A percentile compares a stretch with the other conserved stretches of the same genome.
These are phyloP conservation scores for Epinotia ramella DNA, from an alignment of 2,888 invertebrate species.

Conservation along the genomic window DNA sequence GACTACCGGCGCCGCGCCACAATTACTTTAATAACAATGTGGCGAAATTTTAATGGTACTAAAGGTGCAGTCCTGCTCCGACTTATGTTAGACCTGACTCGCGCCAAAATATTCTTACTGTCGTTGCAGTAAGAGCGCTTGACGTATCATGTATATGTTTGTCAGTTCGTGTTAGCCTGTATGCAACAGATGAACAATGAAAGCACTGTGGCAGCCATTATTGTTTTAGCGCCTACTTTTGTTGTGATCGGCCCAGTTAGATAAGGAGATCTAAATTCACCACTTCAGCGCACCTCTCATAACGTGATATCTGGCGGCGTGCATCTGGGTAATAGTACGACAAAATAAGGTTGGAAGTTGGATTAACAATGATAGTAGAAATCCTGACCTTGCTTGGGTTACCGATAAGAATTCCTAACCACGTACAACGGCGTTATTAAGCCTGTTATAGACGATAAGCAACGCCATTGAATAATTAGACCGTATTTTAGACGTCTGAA, in stretches of 20 bases:
- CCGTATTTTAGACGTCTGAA: background rate
- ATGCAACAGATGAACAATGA: constrained; percentile 54
- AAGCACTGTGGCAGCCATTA: constrained; percentile 56
- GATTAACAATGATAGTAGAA: constrained; percentile 33
- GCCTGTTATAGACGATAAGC: constrained; percentile 35
- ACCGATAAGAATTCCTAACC: constrained; percentile 15
- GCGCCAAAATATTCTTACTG: constrained; percentile 6
- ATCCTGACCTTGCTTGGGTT: constrained; percentile 26
- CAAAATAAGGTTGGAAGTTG: constrained; percentile 26
- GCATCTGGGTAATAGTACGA: constrained; percentile 39
- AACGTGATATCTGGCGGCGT: constrained; percentile 40
- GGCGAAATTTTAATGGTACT: constrained; percentile 32
- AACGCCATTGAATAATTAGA: background rate
- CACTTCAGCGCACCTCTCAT: constrained; percentile 39
- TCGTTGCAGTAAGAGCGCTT: background rate
- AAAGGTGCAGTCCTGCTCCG: background rate
- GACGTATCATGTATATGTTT: background rate
- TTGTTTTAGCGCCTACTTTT: constrained; percentile 58
- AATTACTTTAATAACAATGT: constrained; percentile 32
- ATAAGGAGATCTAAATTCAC: constrained; percentile 58
- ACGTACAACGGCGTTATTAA: constrained; percentile 19
- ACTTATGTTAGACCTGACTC: background rate
- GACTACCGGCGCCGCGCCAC: background rate
- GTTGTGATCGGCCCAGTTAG: constrained; percentile 62
- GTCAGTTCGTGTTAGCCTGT: constrained; percentile 21